Conservation (phyloP, 2,888 invertebrate genomes). For the Diachrysia chrysitis region DNA sequence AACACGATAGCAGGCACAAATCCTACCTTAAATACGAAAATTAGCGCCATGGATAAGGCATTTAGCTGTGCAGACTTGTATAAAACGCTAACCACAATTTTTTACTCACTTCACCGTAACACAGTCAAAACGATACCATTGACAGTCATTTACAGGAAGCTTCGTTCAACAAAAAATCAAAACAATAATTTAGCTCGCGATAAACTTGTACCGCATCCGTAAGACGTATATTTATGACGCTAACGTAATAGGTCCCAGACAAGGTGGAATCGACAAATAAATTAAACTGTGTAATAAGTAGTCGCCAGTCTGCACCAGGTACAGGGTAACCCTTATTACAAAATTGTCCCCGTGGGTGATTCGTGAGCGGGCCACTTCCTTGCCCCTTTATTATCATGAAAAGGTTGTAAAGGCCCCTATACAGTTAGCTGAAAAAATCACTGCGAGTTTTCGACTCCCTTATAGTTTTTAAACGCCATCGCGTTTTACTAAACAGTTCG, state of each 20-base stretch:
- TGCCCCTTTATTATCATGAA: constrained; percentile 65
- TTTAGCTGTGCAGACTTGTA: neutral
- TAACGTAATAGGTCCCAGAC: constrained; percentile 74
- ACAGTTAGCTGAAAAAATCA: constrained; percentile 13
- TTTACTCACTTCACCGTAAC: neutral
- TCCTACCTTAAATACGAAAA: constrained; percentile 14
- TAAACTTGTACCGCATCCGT: constrained; percentile 37
- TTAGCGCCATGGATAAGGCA: constrained; percentile 34
- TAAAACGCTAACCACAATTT: neutral
- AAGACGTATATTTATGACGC: constrained; percentile 22
- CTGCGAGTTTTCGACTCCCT: neutral
- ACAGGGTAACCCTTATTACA: constrained; percentile 79
- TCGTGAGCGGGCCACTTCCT: constrained; percentile 77
- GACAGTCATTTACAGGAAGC: neutral
- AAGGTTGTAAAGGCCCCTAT: constrained; percentile 25
- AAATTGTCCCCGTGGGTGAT: constrained; percentile 78
- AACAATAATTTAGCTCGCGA: neutral
- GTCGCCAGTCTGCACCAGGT: constrained; percentile 72
- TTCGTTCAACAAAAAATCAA: neutral
- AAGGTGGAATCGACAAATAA: constrained; percentile 79
- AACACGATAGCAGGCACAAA: constrained; percentile 52
- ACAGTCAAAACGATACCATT: neutral
- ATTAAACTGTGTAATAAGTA: constrained; percentile 83
- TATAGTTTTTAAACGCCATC: too few species aligned
- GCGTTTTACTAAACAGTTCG: too few species aligned